phyloP scores from a whole-genome alignment of 2,888 invertebrate genomes.

The Xestobium rufovillosum region DNA sequence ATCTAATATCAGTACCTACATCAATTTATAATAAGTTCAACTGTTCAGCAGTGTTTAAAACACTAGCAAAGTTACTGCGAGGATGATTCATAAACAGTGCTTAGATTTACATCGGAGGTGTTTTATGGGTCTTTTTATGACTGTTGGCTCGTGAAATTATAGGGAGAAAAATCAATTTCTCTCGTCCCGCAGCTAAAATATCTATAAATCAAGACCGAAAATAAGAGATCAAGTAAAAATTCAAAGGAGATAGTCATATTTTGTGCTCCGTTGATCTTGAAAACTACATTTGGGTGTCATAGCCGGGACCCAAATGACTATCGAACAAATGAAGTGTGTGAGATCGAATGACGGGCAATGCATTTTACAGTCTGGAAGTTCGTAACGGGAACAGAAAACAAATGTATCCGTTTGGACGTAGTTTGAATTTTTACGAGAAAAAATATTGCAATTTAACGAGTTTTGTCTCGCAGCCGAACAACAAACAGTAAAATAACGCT shows the following conservation, averaged over 20 bases:
- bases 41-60: no score
- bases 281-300: conserved; percentile 37
- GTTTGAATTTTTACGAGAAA: conserved; percentile 19
- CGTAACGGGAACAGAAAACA: conserved; percentile 33
- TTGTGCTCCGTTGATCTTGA: conserved; percentile 41
- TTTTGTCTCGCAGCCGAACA: conserved; percentile 28
- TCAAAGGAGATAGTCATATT: conserved; percentile 38
- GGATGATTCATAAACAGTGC: no score
- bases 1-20: no score
- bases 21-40: no score
- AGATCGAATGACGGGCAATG: conserved; percentile 36
- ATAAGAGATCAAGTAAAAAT: conserved; percentile 24
- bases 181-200: no score
- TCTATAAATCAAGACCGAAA: no score
- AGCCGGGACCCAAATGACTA: conserved; percentile 31
- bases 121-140: no score
- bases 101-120: no score
- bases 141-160: no score
- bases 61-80: no score
- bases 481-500: no score
- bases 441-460: conserved; percentile 28
- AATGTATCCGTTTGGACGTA: conserved; percentile 37
- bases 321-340: conserved; percentile 41
- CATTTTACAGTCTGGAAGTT: conserved; percentile 37
- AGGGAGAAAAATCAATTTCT: no score